Conservation (phyloP, 1,140 invertebrate species). For the Stenopsyche tienmushanensis region DNA sequence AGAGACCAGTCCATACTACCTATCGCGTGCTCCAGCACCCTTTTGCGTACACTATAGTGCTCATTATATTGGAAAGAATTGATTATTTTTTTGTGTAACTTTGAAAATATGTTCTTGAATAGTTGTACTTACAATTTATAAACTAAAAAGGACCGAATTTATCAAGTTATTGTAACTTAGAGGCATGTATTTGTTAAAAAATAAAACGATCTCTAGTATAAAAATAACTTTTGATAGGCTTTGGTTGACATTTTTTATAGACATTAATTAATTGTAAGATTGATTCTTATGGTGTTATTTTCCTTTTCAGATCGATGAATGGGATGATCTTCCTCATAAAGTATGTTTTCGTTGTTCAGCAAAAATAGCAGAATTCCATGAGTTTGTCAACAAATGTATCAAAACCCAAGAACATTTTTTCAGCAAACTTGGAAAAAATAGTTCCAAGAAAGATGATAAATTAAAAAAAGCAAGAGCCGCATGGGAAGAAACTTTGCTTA, state of each 20-base stretch:
- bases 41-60: too few relatives aligned
- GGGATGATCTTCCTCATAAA: conserved; percentile 55
- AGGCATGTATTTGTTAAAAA: not conserved
- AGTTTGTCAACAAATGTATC: conserved; percentile 53
- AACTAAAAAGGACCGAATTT: too few relatives aligned
- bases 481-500: conserved; percentile 52
- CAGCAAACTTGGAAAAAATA: conserved; percentile 44
- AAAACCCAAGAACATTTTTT: conserved; percentile 49
- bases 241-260: too few relatives aligned
- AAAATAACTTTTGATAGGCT: conserved; percentile 11
- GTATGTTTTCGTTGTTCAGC: conserved; percentile 55
- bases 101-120: too few relatives aligned
- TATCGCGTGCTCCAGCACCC: too few relatives aligned
- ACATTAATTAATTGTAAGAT: too few relatives aligned
- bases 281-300: too few relatives aligned
- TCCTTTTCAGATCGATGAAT: conserved; percentile 53
- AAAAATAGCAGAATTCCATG: conserved; percentile 53
- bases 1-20: too few relatives aligned
- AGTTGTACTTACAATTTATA: too few relatives aligned
- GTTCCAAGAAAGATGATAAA: conserved; percentile 37
- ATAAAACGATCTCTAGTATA: not conserved
- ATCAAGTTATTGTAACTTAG: too few relatives aligned
- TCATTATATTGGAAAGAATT: too few relatives aligned
- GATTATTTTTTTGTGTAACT: too few relatives aligned
- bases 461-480: conserved; percentile 45